These are phyloP conservation scores for Parotia lawesii DNA, from an alignment of 2,113 vertebrate genomes.

Conservation along the genomic window DNA sequence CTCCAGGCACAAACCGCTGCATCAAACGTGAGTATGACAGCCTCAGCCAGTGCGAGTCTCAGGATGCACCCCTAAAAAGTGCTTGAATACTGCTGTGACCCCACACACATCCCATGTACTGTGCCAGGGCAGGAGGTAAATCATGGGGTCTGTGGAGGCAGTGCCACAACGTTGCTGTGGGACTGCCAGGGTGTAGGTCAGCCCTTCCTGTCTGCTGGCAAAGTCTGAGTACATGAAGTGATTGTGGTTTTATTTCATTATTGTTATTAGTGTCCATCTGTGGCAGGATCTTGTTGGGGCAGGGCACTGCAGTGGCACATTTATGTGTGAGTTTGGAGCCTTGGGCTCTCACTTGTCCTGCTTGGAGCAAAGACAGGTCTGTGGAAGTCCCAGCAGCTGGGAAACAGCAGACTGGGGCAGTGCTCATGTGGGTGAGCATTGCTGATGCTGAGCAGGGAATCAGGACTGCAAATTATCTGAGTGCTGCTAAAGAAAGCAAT, in stretches of 20 bases:
- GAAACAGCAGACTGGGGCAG: background rate
- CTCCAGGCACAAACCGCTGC: constrained; percentile 86
- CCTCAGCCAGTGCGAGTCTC: background rate
- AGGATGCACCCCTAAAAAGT: background rate
- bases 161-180: accelerated
- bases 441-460: background rate
- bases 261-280: background rate
- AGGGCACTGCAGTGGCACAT: background rate
- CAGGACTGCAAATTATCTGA: background rate
- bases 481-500: background rate
- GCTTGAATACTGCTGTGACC: background rate
- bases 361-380: background rate
- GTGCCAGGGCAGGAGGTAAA: background rate
- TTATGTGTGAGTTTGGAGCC: background rate
- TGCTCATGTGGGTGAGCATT: background rate
- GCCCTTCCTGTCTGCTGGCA: background rate
- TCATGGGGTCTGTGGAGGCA: background rate
- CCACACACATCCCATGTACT: accelerated
- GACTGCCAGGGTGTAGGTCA: background rate
- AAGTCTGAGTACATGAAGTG: background rate
- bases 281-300: background rate
- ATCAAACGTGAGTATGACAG: constrained; percentile 89
- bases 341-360: background rate
- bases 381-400: background rate
- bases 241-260: background rate